Percentiles rank a stretch among this genome's conserved stretches.
Conservation (phyloP, 2,797 vertebrate genomes). For the Buceros bicornis region DNA sequence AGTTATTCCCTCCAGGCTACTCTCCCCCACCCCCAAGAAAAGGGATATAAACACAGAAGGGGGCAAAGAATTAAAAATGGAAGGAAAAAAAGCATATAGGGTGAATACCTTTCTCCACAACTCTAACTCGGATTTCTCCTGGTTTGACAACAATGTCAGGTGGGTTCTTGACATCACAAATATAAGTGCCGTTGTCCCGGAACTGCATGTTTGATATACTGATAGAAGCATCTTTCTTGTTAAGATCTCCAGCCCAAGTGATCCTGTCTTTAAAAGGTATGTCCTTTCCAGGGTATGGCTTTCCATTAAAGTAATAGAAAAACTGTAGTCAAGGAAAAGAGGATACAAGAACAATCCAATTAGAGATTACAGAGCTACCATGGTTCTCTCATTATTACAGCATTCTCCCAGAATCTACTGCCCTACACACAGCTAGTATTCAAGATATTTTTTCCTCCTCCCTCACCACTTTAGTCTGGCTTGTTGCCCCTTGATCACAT, state of each 20-base stretch:
- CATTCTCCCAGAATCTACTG: not conserved
- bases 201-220: constrained; percentile 89
- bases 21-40: not conserved
- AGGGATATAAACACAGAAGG: not conserved
- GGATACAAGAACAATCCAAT: not conserved
- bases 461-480: not conserved
- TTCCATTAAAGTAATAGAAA: constrained; percentile 86
- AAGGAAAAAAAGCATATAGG: not conserved
- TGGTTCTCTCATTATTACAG: not conserved
- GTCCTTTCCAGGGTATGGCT: constrained; percentile 72
- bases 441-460: not conserved
- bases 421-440: not conserved
- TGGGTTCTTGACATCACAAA: constrained; percentile 92
- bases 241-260: constrained; percentile 91
- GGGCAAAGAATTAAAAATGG: not conserved
- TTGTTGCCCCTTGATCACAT: not conserved
- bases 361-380: not conserved
- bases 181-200: constrained; percentile 93
- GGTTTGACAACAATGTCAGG: constrained; percentile 87
- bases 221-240: constrained; percentile 93
- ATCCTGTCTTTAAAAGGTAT: constrained; percentile 87
- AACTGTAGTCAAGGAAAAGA: constrained; percentile 82
- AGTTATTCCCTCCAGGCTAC: not conserved
- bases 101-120: constrained; percentile 90
- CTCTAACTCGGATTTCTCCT: constrained; percentile 86